A percentile compares a stretch with the other conserved stretches of the same genome.
These are phyloP conservation scores for Poeciliopsis paucimaculata DNA, from an alignment of 2,797 vertebrate species.

Conservation along the genomic window DNA sequence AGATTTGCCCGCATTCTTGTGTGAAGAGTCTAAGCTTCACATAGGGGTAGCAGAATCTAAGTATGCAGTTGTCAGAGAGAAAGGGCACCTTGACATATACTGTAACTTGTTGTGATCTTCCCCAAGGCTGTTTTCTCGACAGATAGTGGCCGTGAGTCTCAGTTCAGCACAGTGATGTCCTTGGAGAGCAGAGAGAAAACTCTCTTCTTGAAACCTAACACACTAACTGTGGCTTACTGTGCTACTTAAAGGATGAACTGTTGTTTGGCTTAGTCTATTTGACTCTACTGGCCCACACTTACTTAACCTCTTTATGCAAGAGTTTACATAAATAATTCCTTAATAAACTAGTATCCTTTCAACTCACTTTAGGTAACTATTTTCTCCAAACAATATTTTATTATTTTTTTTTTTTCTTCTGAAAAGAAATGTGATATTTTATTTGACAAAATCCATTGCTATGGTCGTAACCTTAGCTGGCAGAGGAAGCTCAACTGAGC, in stretches of 20 bases:
- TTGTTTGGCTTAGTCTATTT: constrained; percentile 6
- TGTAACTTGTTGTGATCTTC: constrained; percentile 65
- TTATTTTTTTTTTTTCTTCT: too few species aligned
- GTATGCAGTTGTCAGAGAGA: constrained; percentile 66
- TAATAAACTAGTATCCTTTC: background rate
- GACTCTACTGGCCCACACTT: constrained; percentile 5
- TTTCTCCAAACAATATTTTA: background rate
- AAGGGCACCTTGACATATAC: constrained; percentile 75
- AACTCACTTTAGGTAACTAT: background rate
- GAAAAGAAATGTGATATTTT: constrained; percentile 8
- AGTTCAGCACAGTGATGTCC: constrained; percentile 49
- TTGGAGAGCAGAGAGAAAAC: constrained; percentile 37
- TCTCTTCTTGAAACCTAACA: constrained; percentile 31
- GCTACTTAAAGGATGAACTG: background rate
- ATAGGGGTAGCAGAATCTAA: constrained; percentile 64
- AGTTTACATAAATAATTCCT: background rate
- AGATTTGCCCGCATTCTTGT: background rate
- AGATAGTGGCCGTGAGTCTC: constrained; percentile 55
- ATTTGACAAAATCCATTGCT: constrained; percentile 29
- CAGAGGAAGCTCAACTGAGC: constrained; percentile 64
- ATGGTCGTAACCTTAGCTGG: constrained; percentile 62
- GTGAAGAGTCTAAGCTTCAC: constrained; percentile 45
- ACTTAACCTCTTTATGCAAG: constrained; percentile 26
- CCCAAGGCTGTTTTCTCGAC: constrained; percentile 52
- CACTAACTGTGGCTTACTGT: constrained; percentile 6